Evolutionary conservation across 2,888 invertebrate genomes (phyloP), one percentile per base, ranked within the genome.

Genomic region (Apoderus coryli): DNA sequence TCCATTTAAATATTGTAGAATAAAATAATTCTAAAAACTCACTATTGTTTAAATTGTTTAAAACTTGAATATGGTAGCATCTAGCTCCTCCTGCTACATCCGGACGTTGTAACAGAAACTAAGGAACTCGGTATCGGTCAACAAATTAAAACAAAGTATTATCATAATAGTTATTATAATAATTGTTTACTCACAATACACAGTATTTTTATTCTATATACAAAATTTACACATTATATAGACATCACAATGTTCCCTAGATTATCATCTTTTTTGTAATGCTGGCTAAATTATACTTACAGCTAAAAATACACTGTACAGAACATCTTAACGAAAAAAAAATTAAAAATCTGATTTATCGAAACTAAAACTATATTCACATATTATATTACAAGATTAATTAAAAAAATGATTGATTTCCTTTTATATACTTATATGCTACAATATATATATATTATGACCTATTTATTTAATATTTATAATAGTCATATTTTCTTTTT

Each of bases 211-310:
- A 47, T 53, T 49, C 49, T 48, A 47, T 61, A 61, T 60, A 61
- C 60, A 61, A 61, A 60, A 61, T 61, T 58, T 60, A 61, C 60
- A 61, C 52, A 56, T 44, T 57, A 58, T 59, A 58, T 57, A 59
- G 58, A 59, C 59, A 60, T 60, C 59, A 60, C 59, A 60, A 59
- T 59, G 57, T 56, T 59, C 56, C 56, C 56, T 59, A 57, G 54
- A 58, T 54, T 58, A 55, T 56, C 49, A 45, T 50, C 19, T 32
- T 34, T 37, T 45, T 49, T 52, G 52, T 54, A 57, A 56, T 53
- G 53, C 52, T 49, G 49, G 52, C 55, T 53, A 56, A 48, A 44
- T 53, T 50, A 50, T 52, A 53, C 53, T 58, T 57, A 57, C 51
- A 54, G 48, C 53, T 57, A 56, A 46, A 49, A 53, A 47, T 59